Base-by-base conservation (phyloP, 2,888 invertebrate genomes). In the Cyclophora punctaria region DNA sequence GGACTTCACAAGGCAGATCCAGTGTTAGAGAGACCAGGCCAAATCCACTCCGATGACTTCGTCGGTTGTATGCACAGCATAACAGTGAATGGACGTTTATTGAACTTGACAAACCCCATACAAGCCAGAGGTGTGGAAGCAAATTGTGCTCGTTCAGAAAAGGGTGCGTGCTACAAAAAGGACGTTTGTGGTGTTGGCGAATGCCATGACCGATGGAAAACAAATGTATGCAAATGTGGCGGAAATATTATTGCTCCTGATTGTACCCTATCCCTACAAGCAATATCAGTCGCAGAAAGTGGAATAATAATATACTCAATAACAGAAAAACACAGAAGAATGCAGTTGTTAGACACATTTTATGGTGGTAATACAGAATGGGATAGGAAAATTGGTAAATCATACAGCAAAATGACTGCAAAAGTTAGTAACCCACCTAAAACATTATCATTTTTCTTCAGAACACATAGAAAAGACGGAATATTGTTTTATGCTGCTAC, bases 31-130 rank as follows among this genome's bases (percentile, higher is more conserved):
- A 91, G 97, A 45, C 96, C 96, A 0, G 96, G 96, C 0, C 97
- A 98, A 81, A 92, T 98, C 42, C 94, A 94, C 67, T 94, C 97
- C 0, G 97, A 98, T 72, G 98, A 98, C 75, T 93, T 98, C 54
- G 93, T 98, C 7, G 98, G 98, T 3, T 98, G 98, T 72, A 92
- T 98, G 60, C 96, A 97, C 70, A 96, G 96, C 62, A 94, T 98
- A 2, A 92, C 94, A 0, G 92, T 98, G 49, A 97, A 98, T 69
- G 97, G 97, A 3, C 91, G 96, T 34, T 87, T 92, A 1, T 75
- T 97, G 34, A 97, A 97, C 72, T 84, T 97, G 48, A 95, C 95
- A 53, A 93, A 90, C 61, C 96, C 97, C 0, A 63, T 95, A 2
- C 88, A 92, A 47, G 92, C 94, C 3, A 90, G 92, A 3, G 93